Base-by-base conservation (phyloP, 2,888 invertebrate species). In the Synanthedon vespiformis region DNA sequence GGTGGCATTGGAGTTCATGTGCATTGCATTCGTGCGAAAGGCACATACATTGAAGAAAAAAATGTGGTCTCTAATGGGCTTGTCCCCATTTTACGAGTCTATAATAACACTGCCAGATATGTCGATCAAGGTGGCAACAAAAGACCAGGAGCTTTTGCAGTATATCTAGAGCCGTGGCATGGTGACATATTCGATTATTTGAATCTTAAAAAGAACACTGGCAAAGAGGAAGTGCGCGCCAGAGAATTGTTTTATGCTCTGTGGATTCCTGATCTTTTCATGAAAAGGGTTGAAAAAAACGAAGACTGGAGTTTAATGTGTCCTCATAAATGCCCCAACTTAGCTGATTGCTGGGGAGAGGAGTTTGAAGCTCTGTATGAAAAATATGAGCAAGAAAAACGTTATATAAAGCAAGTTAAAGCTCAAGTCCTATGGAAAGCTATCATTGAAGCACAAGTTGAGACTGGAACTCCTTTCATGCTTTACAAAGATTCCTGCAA, bases 91-190 rank as follows among this genome's bases (percentile, higher is more conserved):
- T 84, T 99, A 48, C 87, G 97, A 58, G 97, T 99, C 0, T 99
- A 92, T 74, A 99, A 99, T 74, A 96, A 97, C 70, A 96, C 97
- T 3, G 98, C 98, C 0, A 89, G 96, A 55, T 99, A 98, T 83
- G 98, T 99, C 0, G 98, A 98, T 77, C 99, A 99, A 86, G 98
- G 98, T 18, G 98, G 98, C 50, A 98, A 98, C 71, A 98, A 98
- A 89, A 88, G 98, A 57, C 98, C 98, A 2, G 99, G 99, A 18
- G 98, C 98, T 3, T 98, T 99, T 86, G 98, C 99, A 13, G 92
- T 99, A 56, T 99, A 99, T 72, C 81, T 99, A 52, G 99, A 99
- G 79, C 99, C 99, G 0, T 99, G 99, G 99, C 99, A 99, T 84
- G 94, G 96, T 0, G 99, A 99, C 77, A 89, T 99, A 55, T 96